Evolutionary conservation across 1,140 invertebrate genomes (phyloP).

Genomic region (Drosophila orena): DNA sequence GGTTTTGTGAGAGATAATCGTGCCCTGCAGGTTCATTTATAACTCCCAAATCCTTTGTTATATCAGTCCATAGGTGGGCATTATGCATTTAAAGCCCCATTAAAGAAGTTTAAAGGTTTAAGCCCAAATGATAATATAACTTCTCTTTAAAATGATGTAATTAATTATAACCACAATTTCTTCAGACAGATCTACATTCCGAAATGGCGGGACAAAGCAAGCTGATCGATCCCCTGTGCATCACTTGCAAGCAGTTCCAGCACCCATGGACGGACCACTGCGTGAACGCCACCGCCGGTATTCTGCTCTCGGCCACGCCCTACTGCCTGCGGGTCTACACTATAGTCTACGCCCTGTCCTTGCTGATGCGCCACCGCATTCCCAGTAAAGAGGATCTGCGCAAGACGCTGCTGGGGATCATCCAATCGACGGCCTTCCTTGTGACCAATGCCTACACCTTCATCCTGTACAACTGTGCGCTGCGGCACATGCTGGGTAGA

Average conservation of each 20-base stretch:
- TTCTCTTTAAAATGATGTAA: too few species aligned
- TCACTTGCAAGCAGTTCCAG: conserved; percentile 89
- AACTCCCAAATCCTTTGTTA: not conserved
- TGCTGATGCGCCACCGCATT: conserved; percentile 89
- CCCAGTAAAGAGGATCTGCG: conserved; percentile 88
- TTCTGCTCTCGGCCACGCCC: conserved; percentile 88
- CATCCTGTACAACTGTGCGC: conserved; percentile 89
- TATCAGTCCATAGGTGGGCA: not conserved
- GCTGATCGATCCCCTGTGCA: conserved; percentile 82
- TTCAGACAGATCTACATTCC: not conserved
- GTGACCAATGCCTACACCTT: conserved; percentile 90
- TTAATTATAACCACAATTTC: not conserved
- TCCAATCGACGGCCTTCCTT: conserved; percentile 91
- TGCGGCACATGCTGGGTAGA: conserved; percentile 88
- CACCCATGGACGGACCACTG: conserved; percentile 93
- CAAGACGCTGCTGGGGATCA: conserved; percentile 88
- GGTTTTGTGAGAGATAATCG: not conserved
- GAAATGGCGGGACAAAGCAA: conserved; percentile 89
- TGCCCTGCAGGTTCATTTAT: not conserved
- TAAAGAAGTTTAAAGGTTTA: too few species aligned
- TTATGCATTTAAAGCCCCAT: not conserved
- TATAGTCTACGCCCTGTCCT: conserved; percentile 91
- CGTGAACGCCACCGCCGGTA: conserved; percentile 87
- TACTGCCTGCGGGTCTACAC: conserved; percentile 91
- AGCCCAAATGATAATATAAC: not conserved